Evolutionary conservation across 2,888 invertebrate species (phyloP).

Genomic region (Eilema sororculum): DNA sequence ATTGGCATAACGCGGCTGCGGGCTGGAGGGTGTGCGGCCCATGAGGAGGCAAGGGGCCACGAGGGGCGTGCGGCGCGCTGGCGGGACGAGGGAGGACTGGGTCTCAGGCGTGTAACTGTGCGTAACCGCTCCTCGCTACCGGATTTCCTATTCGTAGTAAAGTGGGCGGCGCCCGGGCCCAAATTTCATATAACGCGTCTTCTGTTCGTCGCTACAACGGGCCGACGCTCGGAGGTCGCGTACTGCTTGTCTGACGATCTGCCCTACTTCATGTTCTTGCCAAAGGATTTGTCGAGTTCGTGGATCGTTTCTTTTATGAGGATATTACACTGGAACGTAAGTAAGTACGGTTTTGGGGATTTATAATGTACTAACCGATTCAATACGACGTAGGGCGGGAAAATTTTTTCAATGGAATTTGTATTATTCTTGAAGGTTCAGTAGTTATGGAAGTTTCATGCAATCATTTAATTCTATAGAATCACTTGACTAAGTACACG

Average conservation of each 20-base stretch:
- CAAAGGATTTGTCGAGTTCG: conserved; percentile 85
- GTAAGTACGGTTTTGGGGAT: conserved; percentile 81
- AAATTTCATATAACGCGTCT: conserved; percentile 84
- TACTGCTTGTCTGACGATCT: conserved; percentile 83
- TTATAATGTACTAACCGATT: conserved; percentile 76
- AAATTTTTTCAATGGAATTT: conserved; percentile 25
- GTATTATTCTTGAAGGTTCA: conserved; percentile 15
- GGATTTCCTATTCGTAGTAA: conserved; percentile 87
- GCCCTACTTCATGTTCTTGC: conserved; percentile 85
- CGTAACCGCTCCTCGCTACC: conserved; percentile 86
- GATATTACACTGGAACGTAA: conserved; percentile 77
- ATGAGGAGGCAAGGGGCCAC: conserved; percentile 62
- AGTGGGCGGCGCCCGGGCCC: conserved; percentile 84
- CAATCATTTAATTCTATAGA: conserved; percentile 1
- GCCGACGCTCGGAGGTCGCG: conserved; percentile 79
- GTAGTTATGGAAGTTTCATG: conserved; percentile 5
- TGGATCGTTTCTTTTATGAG: conserved; percentile 84
- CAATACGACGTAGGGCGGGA: conserved; percentile 49
- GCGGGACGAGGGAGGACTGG: conserved; percentile 59
- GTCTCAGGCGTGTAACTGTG: conserved; percentile 85
- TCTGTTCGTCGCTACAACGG: conserved; percentile 80
- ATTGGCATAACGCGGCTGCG: conserved; percentile 80
- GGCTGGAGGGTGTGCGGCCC: conserved; percentile 74
- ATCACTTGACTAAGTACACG: not conserved
- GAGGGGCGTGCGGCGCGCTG: conserved; percentile 55